Conservation (phyloP, 2,888 invertebrate genomes). For the Caenorhabditis wallacei region DNA sequence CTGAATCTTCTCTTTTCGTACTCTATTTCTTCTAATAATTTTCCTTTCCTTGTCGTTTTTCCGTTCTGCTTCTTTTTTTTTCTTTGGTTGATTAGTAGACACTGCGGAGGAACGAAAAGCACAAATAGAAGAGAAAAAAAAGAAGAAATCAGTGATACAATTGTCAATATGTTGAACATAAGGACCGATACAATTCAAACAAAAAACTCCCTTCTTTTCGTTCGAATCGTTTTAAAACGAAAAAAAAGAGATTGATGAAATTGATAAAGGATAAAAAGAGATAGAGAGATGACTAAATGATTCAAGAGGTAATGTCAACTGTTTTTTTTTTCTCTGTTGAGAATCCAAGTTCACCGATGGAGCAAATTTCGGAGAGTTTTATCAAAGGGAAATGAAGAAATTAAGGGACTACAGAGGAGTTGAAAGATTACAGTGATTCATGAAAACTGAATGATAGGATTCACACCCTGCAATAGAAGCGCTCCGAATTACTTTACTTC, state of each 20-base stretch:
- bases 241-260: conserved; percentile 7
- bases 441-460: no score
- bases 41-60: conserved; percentile 9
- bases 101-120: conserved; percentile 43
- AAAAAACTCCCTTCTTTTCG: neutral
- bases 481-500: no score
- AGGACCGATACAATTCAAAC: conserved; percentile 48
- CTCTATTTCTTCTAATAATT: neutral
- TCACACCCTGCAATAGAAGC: no score
- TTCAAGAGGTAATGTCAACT: neutral
- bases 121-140: conserved; percentile 50
- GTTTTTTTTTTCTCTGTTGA: neutral
- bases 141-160: conserved; percentile 37
- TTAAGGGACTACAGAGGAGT: no score
- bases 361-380: neutral
- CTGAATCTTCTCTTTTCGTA: neutral
- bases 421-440: no score
- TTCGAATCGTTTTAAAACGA: conserved; percentile 36
- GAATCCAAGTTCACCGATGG: conserved; percentile 16
- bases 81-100: conserved; percentile 20
- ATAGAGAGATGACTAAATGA: conserved; percentile 18
- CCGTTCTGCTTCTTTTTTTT: neutral
- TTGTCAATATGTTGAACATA: conserved; percentile 54
- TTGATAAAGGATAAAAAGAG: conserved; percentile 2
- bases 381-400: no score